Evolutionary conservation across 1,140 invertebrate species (phyloP), one percentile per base, ranked within the genome.

Genomic region (Drosophila nigromelanica): DNA sequence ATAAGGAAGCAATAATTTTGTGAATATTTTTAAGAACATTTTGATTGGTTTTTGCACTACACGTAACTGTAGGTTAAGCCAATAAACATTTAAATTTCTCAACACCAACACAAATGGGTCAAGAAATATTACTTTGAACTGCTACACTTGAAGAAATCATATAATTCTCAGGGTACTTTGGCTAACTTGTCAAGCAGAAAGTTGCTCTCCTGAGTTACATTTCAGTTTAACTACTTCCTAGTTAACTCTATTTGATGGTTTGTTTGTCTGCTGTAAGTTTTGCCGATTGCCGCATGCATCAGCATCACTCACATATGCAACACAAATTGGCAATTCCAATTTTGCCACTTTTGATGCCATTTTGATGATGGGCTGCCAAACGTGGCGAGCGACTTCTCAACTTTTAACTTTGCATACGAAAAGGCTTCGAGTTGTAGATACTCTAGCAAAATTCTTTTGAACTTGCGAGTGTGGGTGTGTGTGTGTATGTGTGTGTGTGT

Each of bases 301-400:
- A 35, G 69, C 62, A 59, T 27, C 69, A 51, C 10, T 59, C 54
- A 59, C 52, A 68, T 50, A 35, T 61, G 35, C 64, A 69, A 76
- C 69, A 71, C 74, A 81, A 85, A 85, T 85, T 85, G 81, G 78
- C 82, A 78, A 87, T 86, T 86, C 81, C 74, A 86, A 66, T 87
- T 86, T 71, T 78, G 74, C 64, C 78, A 85, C 78, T 81, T 68
- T 66, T 78, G 82, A 87, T 87, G 82, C 70, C 68, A 63, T 85
- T 81, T 81, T 86, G 74, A 82, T 87, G 73, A 86, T 68, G 63
- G 69, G 51, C 62, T 61, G 64, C 63, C 78, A 67, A 55, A 61
- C 35, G 60, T 56, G 62, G 73, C 51, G 33, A 64, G 47, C 45
- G 69, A 15, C 45, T 43, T 72, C 73, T 30, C 63, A 71, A 75